Base-by-base conservation (phyloP, 2,888 invertebrate species). In the Nysson spinosus region DNA sequence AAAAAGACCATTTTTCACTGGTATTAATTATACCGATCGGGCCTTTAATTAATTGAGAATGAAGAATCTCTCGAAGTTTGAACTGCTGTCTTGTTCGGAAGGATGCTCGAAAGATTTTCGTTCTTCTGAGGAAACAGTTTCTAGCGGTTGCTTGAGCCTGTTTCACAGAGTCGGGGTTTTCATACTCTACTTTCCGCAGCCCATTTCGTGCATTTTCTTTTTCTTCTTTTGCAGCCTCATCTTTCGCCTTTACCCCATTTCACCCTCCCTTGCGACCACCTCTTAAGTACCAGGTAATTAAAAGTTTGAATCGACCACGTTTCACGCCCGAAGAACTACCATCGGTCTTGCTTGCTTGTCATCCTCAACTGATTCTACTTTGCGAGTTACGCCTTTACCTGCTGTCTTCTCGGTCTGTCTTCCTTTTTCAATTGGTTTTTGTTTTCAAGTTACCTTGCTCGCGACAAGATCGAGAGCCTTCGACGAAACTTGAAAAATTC, bases 301-400 rank as follows among this genome's bases (percentile, higher is more conserved):
- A 82, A 83, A 82, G 79, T 81, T 82, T 65, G 73, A 72, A 75
- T 62, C 68, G 52, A 77, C 69, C 69, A 62, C 72, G 71, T 73
- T 81, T 81, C 68, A 57, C 71, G 73, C 72, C 63, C 61, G 46
- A 35, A 67, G 46, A 50, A 66, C 55, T 51, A 14, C 34, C 9
- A 16, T 28, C 30, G 5, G 11, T 35, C 19, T 19, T 34, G 39
- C 63, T 35, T 16, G 16, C 19, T 11, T 16, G 11, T 22, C 26
- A 12, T 26, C 22, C 19, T 24, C 34, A 4, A 16, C n/a, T 9
- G 5, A 12, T 47, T 26, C 32, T 7, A 14, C 26, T 16, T 47
- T 9, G 4, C n/a, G 5, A 4, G 6, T 30, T n/a, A 30, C 30
- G 30, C n/a, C 30, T n/a, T 30, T 5, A n/a, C n/a, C n/a, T n/a